phyloP scores from a whole-genome alignment of 2,797 vertebrate genomes.

The Pipistrellus pipistrellus region DNA sequence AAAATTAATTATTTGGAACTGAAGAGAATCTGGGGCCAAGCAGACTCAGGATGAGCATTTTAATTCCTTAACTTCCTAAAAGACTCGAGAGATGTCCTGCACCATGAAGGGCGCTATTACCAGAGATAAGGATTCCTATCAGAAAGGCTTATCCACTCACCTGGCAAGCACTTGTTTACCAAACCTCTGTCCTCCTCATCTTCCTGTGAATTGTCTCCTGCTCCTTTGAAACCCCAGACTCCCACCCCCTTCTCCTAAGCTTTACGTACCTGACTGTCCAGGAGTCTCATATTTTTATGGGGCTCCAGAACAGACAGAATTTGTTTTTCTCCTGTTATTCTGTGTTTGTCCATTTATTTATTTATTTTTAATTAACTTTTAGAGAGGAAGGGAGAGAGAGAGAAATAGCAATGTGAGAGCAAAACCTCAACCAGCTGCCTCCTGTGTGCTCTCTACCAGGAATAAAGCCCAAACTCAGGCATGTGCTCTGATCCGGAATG shows the following conservation, averaged over 20 bases:
- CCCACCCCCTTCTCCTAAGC: neutral
- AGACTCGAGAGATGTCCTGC: neutral
- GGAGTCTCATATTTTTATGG: neutral
- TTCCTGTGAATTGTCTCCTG: neutral
- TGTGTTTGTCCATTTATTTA: neutral
- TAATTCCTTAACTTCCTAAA: neutral
- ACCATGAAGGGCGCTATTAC: neutral
- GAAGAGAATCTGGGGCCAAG: neutral
- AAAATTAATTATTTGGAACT: neutral
- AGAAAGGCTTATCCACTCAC: neutral
- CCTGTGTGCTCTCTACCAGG: neutral
- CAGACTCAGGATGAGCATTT: neutral
- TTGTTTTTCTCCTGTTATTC: neutral
- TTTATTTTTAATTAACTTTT: neutral
- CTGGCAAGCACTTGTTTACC: neutral
- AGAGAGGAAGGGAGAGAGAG: neutral
- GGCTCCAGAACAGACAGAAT: neutral
- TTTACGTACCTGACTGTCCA: neutral
- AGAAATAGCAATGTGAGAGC: neutral
- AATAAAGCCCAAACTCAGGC: neutral
- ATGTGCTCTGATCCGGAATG: neutral
- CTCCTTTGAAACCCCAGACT: neutral
- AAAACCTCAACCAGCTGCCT: neutral
- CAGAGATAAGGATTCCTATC: neutral
- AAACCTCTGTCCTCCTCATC: neutral